These are phyloP conservation scores for Schizaphis graminum DNA, from an alignment of 2,888 invertebrate species.

Conservation along the genomic window DNA sequence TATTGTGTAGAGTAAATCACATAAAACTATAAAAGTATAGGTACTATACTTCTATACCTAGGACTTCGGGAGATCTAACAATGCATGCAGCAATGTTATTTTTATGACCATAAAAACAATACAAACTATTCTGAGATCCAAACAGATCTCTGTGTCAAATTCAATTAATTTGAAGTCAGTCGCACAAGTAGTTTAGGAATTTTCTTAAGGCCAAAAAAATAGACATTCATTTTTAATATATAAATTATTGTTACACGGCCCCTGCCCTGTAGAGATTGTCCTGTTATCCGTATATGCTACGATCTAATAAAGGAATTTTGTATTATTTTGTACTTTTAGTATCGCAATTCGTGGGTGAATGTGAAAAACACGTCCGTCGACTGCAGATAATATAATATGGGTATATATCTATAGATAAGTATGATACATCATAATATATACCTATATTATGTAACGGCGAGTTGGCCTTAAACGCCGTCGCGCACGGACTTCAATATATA, in stretches of 20 bases:
- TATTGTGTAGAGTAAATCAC: not conserved
- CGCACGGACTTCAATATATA: not conserved
- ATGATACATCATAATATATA: no score
- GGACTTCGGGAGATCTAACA: not conserved
- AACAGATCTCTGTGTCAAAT: not conserved
- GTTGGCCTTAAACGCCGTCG: not conserved
- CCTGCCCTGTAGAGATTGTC: not conserved
- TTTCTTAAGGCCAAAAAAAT: not conserved
- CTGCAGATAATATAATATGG: not conserved
- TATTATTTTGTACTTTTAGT: not conserved
- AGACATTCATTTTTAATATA: not conserved
- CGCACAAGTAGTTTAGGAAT: not conserved
- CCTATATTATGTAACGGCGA: not conserved
- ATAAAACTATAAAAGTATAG: not conserved
- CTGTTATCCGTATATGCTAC: not conserved
- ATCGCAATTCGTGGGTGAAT: not conserved
- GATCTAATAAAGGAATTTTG: not conserved
- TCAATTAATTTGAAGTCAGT: not conserved
- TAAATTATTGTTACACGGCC: not conserved
- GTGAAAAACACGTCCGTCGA: not conserved
- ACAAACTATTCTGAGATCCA: not conserved
- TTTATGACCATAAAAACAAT: not conserved
- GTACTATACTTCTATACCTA: not conserved
- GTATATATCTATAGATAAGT: no score
- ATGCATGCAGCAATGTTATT: not conserved